These are phyloP conservation scores for Drosophila nr. fundita DNA, from an alignment of 2,888 invertebrate species.

Conservation along the genomic window DNA sequence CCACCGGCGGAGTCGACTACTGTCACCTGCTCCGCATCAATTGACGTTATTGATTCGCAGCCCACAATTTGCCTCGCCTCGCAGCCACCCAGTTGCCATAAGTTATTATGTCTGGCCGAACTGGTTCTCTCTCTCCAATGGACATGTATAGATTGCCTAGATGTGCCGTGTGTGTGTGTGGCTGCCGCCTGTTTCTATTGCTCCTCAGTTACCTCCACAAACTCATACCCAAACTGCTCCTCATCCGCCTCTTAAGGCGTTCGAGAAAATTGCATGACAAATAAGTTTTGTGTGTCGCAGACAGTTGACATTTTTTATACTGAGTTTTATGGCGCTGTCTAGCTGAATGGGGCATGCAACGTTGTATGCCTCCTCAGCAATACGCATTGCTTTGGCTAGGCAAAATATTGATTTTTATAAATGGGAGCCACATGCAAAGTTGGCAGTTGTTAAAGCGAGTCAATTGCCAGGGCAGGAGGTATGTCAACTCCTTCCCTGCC, in stretches of 20 bases:
- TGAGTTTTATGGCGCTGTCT: constrained; percentile 70
- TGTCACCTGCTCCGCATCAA: constrained; percentile 71
- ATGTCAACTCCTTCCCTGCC: neutral
- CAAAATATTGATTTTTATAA: constrained; percentile 74
- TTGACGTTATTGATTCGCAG: constrained; percentile 75
- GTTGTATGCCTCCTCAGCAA: constrained; percentile 11
- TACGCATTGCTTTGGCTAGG: constrained; percentile 42
- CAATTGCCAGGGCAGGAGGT: constrained; percentile 43
- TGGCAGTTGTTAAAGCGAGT: constrained; percentile 73
- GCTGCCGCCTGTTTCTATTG: constrained; percentile 25
- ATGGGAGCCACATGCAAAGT: constrained; percentile 73
- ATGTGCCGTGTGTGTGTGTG: constrained; percentile 36
- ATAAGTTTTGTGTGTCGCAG: constrained; percentile 79
- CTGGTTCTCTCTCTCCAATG: constrained; percentile 53
- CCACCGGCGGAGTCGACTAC: constrained; percentile 17
- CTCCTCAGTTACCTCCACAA: constrained; percentile 10
- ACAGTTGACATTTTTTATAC: constrained; percentile 78
- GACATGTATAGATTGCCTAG: constrained; percentile 71
- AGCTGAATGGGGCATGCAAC: constrained; percentile 51
- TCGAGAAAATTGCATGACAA: constrained; percentile 77
- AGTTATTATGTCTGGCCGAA: constrained; percentile 75
- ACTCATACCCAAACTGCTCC: constrained; percentile 17
- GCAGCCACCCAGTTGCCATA: constrained; percentile 74
- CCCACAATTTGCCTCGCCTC: constrained; percentile 63
- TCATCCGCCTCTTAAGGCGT: constrained; percentile 67